Conservation (phyloP, 2,888 invertebrate species). For the Carterocephalus palaemon region DNA sequence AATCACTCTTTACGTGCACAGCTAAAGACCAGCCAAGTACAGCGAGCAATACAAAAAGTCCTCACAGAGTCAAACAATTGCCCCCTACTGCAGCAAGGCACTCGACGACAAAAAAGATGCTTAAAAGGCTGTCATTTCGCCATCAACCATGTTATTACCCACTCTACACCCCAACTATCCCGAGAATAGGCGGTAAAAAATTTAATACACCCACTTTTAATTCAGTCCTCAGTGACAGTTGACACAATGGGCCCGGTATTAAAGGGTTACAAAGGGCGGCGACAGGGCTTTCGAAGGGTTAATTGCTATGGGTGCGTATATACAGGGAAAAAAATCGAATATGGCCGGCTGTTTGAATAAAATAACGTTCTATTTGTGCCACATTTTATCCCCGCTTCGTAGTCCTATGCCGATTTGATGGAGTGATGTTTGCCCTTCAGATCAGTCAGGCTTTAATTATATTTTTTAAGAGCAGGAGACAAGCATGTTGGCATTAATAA, state of each 20-base stretch:
- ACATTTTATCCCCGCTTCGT: constrained; percentile 3
- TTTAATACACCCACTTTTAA: constrained; percentile 71
- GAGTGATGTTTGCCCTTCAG: constrained; percentile 15
- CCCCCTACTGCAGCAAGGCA: constrained; percentile 34
- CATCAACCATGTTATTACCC: constrained; percentile 59
- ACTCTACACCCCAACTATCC: constrained; percentile 53
- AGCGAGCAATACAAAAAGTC: constrained; percentile 31
- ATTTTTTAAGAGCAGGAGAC: too few species aligned
- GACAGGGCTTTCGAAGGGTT: constrained; percentile 66
- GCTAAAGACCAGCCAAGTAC: too few species aligned
- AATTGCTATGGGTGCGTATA: constrained; percentile 66
- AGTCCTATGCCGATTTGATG: constrained; percentile 10
- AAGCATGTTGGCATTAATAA: too few species aligned
- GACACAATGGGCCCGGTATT: constrained; percentile 64
- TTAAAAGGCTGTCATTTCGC: constrained; percentile 59
- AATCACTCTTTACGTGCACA: too few species aligned
- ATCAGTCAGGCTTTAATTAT: too few species aligned
- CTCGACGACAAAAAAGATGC: constrained; percentile 44
- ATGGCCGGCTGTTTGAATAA: constrained; percentile 40
- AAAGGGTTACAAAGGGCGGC: constrained; percentile 71
- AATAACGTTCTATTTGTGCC: constrained; percentile 10
- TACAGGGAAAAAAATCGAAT: constrained; percentile 40
- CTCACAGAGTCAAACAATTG: constrained; percentile 38
- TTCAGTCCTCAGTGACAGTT: constrained; percentile 69
- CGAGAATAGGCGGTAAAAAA: constrained; percentile 50